Evolutionary conservation across 1,140 invertebrate genomes (phyloP).

Genomic region (Nasonia vitripennis): DNA sequence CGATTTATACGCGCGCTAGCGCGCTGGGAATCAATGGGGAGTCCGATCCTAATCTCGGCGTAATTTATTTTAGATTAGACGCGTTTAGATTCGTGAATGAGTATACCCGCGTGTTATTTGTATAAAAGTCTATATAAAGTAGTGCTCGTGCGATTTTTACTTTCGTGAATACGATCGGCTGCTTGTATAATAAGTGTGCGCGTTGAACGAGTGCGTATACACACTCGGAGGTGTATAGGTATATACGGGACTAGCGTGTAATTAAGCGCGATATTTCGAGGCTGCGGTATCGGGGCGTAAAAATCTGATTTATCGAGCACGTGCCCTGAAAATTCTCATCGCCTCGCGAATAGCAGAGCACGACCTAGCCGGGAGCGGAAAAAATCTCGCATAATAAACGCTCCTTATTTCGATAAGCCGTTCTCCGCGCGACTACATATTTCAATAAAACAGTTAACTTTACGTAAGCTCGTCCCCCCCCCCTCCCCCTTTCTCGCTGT

Average conservation of each 20-base stretch:
- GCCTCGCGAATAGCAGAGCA: neutral
- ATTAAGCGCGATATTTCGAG: neutral
- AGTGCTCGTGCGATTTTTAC: too few species aligned
- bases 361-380: conserved; percentile 3
- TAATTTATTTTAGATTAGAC: neutral
- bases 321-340: neutral
- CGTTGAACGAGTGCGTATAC: neutral
- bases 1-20: neutral
- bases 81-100: neutral
- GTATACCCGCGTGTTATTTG: neutral
- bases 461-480: neutral
- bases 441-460: conserved; percentile 42
- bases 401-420: conserved; percentile 32
- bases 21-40: neutral
- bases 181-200: neutral
- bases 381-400: neutral
- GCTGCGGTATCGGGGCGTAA: neutral
- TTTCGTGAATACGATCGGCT: neutral
- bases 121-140: too few species aligned
- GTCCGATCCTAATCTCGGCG: neutral
- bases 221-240: neutral
- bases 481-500: neutral
- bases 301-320: conserved; percentile 1
- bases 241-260: neutral
- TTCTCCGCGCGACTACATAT: conserved; percentile 15